phyloP scores from a whole-genome alignment of 2,113 vertebrate species.

The Pelecanus crispus region DNA sequence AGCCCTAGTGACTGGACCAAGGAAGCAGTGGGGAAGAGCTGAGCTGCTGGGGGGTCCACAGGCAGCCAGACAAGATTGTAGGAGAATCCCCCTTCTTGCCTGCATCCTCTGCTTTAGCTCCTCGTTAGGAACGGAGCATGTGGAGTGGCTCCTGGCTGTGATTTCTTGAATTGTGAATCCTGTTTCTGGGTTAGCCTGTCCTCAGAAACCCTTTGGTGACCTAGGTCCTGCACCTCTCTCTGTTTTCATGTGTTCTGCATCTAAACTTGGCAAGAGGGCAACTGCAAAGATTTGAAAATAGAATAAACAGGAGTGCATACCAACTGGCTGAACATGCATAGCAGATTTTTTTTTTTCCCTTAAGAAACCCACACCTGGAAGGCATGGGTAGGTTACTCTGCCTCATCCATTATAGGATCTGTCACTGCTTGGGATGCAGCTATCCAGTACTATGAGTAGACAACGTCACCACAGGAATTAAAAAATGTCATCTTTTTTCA shows the following conservation, averaged over 20 bases:
- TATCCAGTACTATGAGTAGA: neutral
- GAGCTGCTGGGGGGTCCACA: neutral
- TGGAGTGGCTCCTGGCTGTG: neutral
- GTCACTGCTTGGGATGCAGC: neutral
- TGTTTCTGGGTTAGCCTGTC: neutral
- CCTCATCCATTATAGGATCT: neutral
- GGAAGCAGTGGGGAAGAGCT: neutral
- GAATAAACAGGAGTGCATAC: neutral
- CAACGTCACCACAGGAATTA: neutral
- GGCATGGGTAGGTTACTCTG: neutral
- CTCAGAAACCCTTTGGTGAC: neutral
- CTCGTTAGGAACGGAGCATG: neutral
- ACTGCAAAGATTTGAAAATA: neutral
- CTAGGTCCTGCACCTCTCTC: neutral
- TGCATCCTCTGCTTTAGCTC: neutral
- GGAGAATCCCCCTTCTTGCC: neutral
- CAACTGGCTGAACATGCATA: neutral
- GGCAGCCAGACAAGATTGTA: neutral
- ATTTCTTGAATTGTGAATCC: neutral
- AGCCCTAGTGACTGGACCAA: no score
- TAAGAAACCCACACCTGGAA: neutral
- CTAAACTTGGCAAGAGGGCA: neutral
- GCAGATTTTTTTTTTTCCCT: neutral
- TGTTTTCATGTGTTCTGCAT: neutral
- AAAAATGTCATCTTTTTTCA: neutral